Percentiles rank a stretch among this genome's conserved stretches.
Conservation (phyloP, 2,797 vertebrate genomes). For the Streptopelia turtur region DNA sequence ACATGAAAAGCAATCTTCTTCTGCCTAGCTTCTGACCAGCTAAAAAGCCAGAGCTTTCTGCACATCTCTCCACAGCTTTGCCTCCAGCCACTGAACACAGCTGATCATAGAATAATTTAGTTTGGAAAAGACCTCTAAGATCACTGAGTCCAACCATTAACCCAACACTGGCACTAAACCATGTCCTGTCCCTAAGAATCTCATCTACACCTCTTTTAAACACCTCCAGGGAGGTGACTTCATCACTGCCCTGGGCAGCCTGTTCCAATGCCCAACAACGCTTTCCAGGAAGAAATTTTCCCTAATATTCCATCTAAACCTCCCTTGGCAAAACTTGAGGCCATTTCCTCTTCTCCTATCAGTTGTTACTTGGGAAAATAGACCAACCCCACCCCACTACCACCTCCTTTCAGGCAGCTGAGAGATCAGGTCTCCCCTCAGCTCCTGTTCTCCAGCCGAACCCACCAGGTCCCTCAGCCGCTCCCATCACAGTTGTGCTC, state of each 20-base stretch:
- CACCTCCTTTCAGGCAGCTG: fast-evolving
- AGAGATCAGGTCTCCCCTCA: not conserved
- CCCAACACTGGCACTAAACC: not conserved
- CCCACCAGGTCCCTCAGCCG: fast-evolving
- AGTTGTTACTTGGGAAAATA: not conserved
- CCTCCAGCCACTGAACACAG: not conserved
- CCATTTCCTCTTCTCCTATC: fast-evolving
- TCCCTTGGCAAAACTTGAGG: fast-evolving
- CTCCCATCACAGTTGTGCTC: not conserved
- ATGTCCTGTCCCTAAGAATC: not conserved
- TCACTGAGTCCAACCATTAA: fast-evolving
- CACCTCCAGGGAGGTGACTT: not conserved
- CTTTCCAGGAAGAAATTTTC: not conserved
- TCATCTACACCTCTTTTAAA: fast-evolving
- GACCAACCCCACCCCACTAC: fast-evolving
- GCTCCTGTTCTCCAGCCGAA: not conserved
- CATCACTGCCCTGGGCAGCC: not conserved
- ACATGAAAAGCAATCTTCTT: not conserved
- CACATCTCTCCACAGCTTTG: not conserved
- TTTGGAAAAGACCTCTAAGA: not conserved
- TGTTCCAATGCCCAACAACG: not conserved
- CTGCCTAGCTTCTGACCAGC: not conserved
- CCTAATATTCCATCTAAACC: not conserved
- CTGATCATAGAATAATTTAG: not conserved
- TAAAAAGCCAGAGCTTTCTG: not conserved